Evolutionary conservation across 2,888 invertebrate species (phyloP), one percentile per base, ranked within the genome.

Genomic region (Lumbricus terrestris): DNA sequence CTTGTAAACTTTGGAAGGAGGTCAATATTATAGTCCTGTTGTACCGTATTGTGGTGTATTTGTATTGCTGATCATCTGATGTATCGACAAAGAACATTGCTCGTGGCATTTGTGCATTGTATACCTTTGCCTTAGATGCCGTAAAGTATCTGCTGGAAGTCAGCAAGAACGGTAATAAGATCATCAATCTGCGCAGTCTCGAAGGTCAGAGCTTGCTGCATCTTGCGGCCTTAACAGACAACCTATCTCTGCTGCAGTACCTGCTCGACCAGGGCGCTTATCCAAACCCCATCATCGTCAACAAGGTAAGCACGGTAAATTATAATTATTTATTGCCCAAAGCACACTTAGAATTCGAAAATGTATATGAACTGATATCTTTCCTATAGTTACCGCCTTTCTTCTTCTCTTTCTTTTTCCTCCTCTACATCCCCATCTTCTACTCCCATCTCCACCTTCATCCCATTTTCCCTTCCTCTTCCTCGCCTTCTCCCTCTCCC

Each of bases 201-300:
- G 98, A 98, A 94, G 99, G 99, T 0, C 96, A 98, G 91, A 98
- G 98, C 38, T 97, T 98, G 34, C 95, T 99, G 85, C 99, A 99
- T 95, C 97, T 99, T 91, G 98, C 99, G 0, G 98, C 98, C 20
- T 96, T 98, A 88, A 97, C 97, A 93, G 98, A 99, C 93, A 97
- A 98, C 94, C 96, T 98, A 11, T 98, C 98, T 95, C 97, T 98
- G 95, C 98, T 98, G 95, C 98, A 97, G 95, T 96, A 97, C 92
- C 95, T 98, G n/a, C 94, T 98, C 90, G 98, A 98, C 94, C 96
- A 97, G 89, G 97, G 97, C 0, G 98, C 97, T 0, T 96, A 97
- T 94, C 96, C 98, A 15, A 92, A 92, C 54, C 33, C 91, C 54
- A 82, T 90, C 88, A n/a, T 88, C 11, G 35, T n/a, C 2, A 42